A percentile compares a stretch with the other conserved stretches of the same genome.
phyloP scores from a whole-genome alignment of 2,888 invertebrate genomes.

The Amphipoea oculea region DNA sequence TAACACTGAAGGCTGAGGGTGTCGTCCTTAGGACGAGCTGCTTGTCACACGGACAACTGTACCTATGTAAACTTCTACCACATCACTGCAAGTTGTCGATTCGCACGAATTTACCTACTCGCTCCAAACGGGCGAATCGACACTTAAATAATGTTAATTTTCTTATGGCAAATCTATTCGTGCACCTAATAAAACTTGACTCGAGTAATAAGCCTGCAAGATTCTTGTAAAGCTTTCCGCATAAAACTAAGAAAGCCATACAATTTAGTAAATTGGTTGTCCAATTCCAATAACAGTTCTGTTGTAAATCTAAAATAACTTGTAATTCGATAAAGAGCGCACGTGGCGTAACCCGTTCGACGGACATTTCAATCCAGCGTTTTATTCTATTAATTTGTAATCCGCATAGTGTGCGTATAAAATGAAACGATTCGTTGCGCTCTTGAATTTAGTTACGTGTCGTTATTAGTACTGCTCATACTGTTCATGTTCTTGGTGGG shows the following conservation, averaged over 20 bases:
- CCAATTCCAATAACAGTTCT: conserved; percentile 25
- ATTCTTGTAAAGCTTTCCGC: neutral
- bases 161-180: too few species aligned
- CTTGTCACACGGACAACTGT: neutral
- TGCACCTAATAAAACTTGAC: neutral
- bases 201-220: neutral
- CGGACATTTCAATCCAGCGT: conserved; percentile 66
- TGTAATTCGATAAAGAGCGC: conserved; percentile 45
- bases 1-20: neutral
- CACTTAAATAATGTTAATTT: too few species aligned
- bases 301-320: conserved; percentile 11
- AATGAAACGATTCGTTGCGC: conserved; percentile 83
- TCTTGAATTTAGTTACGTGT: conserved; percentile 86
- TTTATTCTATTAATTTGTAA: conserved; percentile 72
- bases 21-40: neutral
- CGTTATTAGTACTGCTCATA: conserved; percentile 78
- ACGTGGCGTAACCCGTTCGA: conserved; percentile 61
- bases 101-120: too few species aligned
- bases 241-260: neutral
- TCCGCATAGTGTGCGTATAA: conserved; percentile 71
- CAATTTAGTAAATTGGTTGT: neutral
- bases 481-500: conserved; percentile 35
- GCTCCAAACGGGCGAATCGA: too few species aligned
- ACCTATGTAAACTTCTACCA: too few species aligned
- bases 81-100: too few species aligned